Conservation (phyloP, 2,113 vertebrate species). For the Channa argus region DNA sequence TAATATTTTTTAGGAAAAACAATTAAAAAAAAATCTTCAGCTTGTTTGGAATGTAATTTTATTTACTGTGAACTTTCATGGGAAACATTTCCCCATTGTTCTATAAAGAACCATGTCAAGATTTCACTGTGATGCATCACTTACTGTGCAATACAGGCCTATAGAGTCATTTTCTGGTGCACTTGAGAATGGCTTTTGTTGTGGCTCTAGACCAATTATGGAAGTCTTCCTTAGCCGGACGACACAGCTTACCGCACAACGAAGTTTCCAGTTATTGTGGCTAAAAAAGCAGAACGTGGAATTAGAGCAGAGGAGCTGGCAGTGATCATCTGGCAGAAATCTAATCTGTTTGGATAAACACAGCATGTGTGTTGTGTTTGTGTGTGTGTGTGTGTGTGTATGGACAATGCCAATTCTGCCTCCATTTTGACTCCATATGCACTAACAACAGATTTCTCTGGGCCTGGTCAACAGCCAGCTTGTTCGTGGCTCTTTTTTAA, state of each 20-base stretch:
- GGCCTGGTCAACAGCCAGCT: conserved; percentile 27
- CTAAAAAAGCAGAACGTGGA: conserved; percentile 51
- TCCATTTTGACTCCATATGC: conserved; percentile 29
- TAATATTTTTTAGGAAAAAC: no score
- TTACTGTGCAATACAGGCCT: neutral
- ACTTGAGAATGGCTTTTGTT: conserved; percentile 45
- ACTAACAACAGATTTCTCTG: conserved; percentile 12
- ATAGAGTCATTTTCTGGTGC: conserved; percentile 43
- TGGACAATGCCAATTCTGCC: conserved; percentile 31
- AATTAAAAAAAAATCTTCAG: no score
- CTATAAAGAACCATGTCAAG: conserved; percentile 16
- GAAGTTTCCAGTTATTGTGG: conserved; percentile 63
- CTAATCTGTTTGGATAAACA: conserved; percentile 64
- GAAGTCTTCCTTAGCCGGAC: conserved; percentile 52
- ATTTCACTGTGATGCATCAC: conserved; percentile 24
- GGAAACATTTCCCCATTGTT: no score
- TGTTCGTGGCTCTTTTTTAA: conserved; percentile 14
- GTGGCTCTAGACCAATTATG: conserved; percentile 59
- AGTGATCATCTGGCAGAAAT: conserved; percentile 52
- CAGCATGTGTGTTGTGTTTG: conserved; percentile 16
- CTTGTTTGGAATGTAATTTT: no score
- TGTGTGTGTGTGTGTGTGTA: neutral
- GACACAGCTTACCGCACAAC: conserved; percentile 54
- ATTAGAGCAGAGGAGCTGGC: conserved; percentile 54
- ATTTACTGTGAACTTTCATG: no score